Base-by-base conservation (phyloP, 2,113 vertebrate species). In the Thymallus thymallus region DNA sequence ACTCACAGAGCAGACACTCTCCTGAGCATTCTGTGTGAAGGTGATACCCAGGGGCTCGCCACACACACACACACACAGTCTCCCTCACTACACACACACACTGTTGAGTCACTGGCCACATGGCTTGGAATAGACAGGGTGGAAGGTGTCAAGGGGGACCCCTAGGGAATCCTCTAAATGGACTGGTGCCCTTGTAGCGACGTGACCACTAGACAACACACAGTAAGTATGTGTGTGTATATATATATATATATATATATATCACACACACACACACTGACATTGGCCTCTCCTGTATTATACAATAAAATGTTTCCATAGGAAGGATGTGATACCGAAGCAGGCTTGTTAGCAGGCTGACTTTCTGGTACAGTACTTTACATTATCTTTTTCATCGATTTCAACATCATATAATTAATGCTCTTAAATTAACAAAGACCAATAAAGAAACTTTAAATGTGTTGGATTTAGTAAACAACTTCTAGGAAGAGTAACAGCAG, bases 1-100 rank as follows among this genome's bases (percentile, higher is more conserved):
- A 4, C 23, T 76, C 85, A 76, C 76, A 82, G 83, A 82, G 85
- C 26, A 77, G 32, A 3, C 23, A 77, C 63, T 79, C 64, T 72
- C 80, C 76, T 72, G 23, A 26, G 26, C 29, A 61, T 73, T 71
- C 23, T 0, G 75, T 64, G 73, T 76, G 77, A 82, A 84, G 79
- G 77, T 81, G 80, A 66, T 9, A 9, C 63, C 3, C 63, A 66
- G 35, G 35, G 35, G 35, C 35, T 41, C 35, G 2, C 35, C 24
- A 32, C 1, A 22, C 65, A 68, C 65, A 26, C 1, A 48, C 63
- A 76, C 58, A 29, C 30, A 64, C 65, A 26, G 24, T 7, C 66
- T 41, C 35, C 46, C 68, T 67, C 69, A 45, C 10, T 1, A 32
- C 30, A 68, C 73, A 12, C 55, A 75, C 69, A 62, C 45, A 58